Evolutionary conservation across 2,113 vertebrate species (phyloP).

Genomic region (Neotoma lepida): DNA sequence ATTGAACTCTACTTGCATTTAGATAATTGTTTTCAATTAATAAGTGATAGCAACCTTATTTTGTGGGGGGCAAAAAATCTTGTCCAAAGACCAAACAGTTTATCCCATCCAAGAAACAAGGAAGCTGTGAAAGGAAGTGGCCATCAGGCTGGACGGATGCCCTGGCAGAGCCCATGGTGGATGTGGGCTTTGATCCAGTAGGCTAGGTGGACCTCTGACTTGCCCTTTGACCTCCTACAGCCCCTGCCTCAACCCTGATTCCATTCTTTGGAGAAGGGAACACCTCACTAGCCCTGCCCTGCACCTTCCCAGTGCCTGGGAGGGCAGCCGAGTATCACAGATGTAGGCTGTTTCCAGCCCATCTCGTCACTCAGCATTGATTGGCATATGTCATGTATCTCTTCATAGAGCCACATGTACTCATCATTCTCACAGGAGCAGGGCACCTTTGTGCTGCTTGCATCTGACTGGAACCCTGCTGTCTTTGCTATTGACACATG

Average conservation of each 20-base stretch:
- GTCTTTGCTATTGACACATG: not conserved
- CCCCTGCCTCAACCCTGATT: not conserved
- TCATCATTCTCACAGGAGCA: not conserved
- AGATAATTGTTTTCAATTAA: conserved; percentile 87
- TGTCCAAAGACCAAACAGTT: conserved; percentile 85
- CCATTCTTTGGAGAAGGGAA: not conserved
- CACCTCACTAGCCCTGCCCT: not conserved
- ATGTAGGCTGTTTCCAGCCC: not conserved
- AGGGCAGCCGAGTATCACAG: not conserved
- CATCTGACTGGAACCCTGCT: not conserved
- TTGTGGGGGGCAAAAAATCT: conserved; percentile 79
- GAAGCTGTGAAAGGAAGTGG: not conserved
- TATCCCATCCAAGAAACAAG: conserved; percentile 75
- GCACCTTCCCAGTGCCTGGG: not conserved
- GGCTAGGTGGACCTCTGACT: not conserved
- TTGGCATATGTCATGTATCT: fast-evolving
- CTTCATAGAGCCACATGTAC: not conserved
- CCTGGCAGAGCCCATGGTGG: not conserved
- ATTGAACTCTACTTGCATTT: conserved; percentile 84
- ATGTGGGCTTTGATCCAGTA: not conserved
- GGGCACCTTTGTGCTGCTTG: not conserved
- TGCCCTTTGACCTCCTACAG: not conserved
- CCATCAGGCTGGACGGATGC: not conserved
- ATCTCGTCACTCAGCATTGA: not conserved
- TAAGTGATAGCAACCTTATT: conserved; percentile 86